These are phyloP conservation scores for Platynereis dumerilii DNA, from an alignment of 2,888 invertebrate genomes.

Conservation along the genomic window DNA sequence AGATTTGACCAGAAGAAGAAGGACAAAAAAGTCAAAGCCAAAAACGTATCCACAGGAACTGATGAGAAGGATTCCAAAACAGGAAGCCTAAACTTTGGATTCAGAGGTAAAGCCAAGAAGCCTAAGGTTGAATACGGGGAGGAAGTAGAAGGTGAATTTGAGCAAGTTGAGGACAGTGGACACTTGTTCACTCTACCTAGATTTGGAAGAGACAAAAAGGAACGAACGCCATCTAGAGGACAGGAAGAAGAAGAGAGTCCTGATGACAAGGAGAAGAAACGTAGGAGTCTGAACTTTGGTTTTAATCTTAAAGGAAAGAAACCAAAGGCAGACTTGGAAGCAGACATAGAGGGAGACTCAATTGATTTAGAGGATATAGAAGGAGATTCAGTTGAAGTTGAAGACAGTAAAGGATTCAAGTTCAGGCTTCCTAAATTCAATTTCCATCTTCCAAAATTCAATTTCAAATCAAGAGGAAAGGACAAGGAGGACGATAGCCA, in stretches of 20 bases:
- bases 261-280: slow-evolving; percentile 5
- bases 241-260: not conserved
- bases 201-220: not conserved
- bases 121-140: not conserved
- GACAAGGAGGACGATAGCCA: not conserved
- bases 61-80: not conserved
- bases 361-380: not conserved
- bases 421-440: too few relatives aligned
- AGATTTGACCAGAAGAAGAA: not conserved
- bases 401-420: too few relatives aligned
- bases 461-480: not conserved
- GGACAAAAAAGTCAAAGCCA: not conserved
- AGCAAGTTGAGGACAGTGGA: not conserved
- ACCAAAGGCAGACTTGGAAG: not conserved
- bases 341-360: not conserved
- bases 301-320: not conserved
- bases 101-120: not conserved
- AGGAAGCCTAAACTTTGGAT: not conserved
- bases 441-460: too few relatives aligned
- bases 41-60: not conserved
- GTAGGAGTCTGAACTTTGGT: not conserved
- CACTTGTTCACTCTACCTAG: not conserved
- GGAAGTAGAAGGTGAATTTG: not conserved
- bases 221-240: not conserved
- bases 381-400: not conserved